A percentile compares a stretch with the other conserved stretches of the same genome.
Evolutionary conservation across 2,797 vertebrate species (phyloP).

Genomic region (Picus viridis): DNA sequence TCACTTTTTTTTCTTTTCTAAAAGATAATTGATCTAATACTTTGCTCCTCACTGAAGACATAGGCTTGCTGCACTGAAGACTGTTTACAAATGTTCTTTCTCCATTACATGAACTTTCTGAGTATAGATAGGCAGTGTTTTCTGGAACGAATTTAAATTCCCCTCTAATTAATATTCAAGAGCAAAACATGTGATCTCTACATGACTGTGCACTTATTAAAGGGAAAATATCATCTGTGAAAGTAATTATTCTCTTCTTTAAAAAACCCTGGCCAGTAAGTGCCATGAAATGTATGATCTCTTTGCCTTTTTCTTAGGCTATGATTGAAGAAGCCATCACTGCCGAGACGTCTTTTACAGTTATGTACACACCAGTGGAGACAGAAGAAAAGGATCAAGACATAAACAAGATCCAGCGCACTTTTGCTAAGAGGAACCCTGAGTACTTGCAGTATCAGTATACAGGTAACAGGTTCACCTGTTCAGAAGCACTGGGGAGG

Average conservation of each 20-base stretch:
- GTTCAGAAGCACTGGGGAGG: neutral
- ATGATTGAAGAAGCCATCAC: slow-evolving; percentile 78
- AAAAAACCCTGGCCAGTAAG: slow-evolving; percentile 12
- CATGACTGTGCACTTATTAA: slow-evolving; percentile 78
- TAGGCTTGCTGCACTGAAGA: slow-evolving; percentile 47
- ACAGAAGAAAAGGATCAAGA: slow-evolving; percentile 63
- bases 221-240: slow-evolving; percentile 69
- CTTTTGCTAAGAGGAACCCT: slow-evolving; percentile 74
- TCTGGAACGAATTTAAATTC: slow-evolving; percentile 81
- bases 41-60: slow-evolving; percentile 66
- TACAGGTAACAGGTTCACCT: slow-evolving; percentile 71
- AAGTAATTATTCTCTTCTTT: slow-evolving; percentile 53
- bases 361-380: slow-evolving; percentile 78
- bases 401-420: slow-evolving; percentile 70
- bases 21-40: slow-evolving; percentile 66
- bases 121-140: slow-evolving; percentile 73
- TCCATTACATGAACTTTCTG: slow-evolving; percentile 78
- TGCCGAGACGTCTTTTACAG: slow-evolving; percentile 69
- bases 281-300: neutral
- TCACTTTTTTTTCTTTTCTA: slow-evolving; percentile 62
- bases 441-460: slow-evolving; percentile 71
- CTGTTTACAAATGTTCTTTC: slow-evolving; percentile 78
- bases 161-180: slow-evolving; percentile 79
- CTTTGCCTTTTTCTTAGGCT: slow-evolving; percentile 64
- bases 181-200: slow-evolving; percentile 78